Percentiles rank a stretch among this genome's conserved stretches.
Conservation (phyloP, 1,140 invertebrate species). For the Temnothorax nylanderi region DNA sequence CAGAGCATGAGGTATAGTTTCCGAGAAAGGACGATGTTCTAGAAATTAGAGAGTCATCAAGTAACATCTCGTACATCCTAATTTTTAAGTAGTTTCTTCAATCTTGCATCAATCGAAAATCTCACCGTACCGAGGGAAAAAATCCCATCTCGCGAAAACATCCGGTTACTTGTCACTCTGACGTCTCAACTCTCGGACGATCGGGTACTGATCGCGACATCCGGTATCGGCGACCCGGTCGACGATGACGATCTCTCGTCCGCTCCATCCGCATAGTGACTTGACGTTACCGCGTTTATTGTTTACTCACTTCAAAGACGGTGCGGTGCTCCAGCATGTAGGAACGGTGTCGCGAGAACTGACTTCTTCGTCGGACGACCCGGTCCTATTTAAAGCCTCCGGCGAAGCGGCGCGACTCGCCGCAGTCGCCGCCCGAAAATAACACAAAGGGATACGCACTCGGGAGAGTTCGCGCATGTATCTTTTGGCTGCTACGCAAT, state of each 20-base stretch:
- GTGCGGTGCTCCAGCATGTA: conserved; percentile 85
- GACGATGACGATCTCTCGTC: not conserved
- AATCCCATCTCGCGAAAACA: not conserved
- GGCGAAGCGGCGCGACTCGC: conserved; percentile 73
- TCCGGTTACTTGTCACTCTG: not conserved
- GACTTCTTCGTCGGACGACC: conserved; percentile 80
- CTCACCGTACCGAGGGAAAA: not conserved
- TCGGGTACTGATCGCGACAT: not conserved
- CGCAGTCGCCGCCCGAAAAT: conserved; percentile 83
- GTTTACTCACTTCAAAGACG: conserved; percentile 84
- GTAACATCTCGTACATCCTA: not conserved
- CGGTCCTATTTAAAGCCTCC: conserved; percentile 85
- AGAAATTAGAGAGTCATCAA: not conserved
- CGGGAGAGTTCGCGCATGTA: conserved; percentile 75
- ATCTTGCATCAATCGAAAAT: not conserved
- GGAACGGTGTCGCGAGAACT: conserved; percentile 81
- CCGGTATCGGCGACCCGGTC: not conserved
- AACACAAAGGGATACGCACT: conserved; percentile 83
- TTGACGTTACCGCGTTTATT: conserved; percentile 65
- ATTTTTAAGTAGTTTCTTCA: not conserved
- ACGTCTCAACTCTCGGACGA: not conserved
- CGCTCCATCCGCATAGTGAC: not conserved
- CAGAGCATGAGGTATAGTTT: not conserved
- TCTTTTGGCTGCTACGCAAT: conserved; percentile 68
- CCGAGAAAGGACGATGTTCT: not conserved